Base-by-base conservation (phyloP, 2,888 invertebrate species). In the Oeneis ivallda region DNA sequence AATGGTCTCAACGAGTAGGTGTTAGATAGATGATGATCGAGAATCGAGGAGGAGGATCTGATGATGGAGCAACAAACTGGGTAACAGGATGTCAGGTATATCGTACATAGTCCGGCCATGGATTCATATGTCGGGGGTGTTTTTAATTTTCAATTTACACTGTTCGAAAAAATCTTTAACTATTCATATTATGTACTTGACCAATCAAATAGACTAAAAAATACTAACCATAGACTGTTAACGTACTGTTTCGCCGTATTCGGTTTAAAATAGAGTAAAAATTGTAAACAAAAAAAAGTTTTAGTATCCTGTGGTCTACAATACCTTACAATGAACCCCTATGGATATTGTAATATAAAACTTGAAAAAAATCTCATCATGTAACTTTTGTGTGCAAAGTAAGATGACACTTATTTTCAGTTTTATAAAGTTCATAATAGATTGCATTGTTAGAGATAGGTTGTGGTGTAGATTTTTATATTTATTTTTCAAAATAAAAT, bases 241-340 rank as follows among this genome's bases (percentile, higher is more conserved):
- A 3, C 3, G 10, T 47, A 0, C 9, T 9, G 47, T 47, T 17
- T 7, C 8, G 9, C 47, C 11, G 8, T 5, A 7, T 19, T 13
- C 49, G 1, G 26, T 26, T 13, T 1, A 54, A 56, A 11, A 39
- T 39, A 19, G 39, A 41, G 41, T 39, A 56, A 19, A 56, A 56
- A 56, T 56, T 19, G 39, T 19, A 41, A 39, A 53, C 17, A 19
- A 41, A 39, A 50, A 17, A 4, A n/a, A 2, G 9, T 37, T 53
- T 37, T 9, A 53, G 37, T 56, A 56, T 56, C 56, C 56, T 56
- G 56, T 41, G 56, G 56, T 56, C 39, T 54, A 39, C 10, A 53
- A 10, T n/a, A 15, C 15, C 19, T 41, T 19, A 56, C 56, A 56
- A 56, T 19, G 19, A 41, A 41, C 56, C 56, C 56, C 39, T 56